Evolutionary conservation across 1,140 invertebrate species (phyloP).

Genomic region (Drosophila pruinosa): DNA sequence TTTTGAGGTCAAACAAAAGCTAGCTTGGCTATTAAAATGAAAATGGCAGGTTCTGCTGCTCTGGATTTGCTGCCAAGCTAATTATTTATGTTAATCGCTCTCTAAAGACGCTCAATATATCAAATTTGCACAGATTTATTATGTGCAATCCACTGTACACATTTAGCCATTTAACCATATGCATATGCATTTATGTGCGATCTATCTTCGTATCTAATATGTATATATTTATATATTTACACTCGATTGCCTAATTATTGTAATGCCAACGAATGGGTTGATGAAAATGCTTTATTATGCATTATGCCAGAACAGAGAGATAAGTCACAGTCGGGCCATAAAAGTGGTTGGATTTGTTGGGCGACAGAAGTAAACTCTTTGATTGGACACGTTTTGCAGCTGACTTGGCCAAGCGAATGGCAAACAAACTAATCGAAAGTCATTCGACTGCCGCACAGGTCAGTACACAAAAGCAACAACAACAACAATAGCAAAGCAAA

Average conservation of each 20-base stretch:
- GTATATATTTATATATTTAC: conserved; percentile 24
- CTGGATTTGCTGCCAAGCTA: conserved; percentile 60
- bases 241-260: conserved; percentile 33
- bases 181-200: not conserved
- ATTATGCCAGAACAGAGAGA: not conserved
- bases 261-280: conserved; percentile 10
- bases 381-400: conserved; percentile 39
- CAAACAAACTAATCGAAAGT: conserved; percentile 67
- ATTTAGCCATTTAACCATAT: not conserved
- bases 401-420: conserved; percentile 23
- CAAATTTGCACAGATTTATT: conserved; percentile 59
- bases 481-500: conserved; percentile 1
- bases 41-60: conserved; percentile 37
- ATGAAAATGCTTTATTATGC: conserved; percentile 7
- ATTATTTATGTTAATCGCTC: conserved; percentile 81
- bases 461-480: conserved; percentile 39
- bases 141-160: conserved; percentile 20
- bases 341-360: too few relatives aligned
- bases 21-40: conserved; percentile 49
- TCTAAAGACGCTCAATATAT: conserved; percentile 60
- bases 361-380: too few relatives aligned
- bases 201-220: not conserved
- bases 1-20: conserved; percentile 62
- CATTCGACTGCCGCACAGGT: conserved; percentile 42
- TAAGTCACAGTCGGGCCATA: not conserved